Evolutionary conservation across 2,888 invertebrate species (phyloP), one percentile per base, ranked within the genome.

Genomic region (Eumacrocentrus americanus): DNA sequence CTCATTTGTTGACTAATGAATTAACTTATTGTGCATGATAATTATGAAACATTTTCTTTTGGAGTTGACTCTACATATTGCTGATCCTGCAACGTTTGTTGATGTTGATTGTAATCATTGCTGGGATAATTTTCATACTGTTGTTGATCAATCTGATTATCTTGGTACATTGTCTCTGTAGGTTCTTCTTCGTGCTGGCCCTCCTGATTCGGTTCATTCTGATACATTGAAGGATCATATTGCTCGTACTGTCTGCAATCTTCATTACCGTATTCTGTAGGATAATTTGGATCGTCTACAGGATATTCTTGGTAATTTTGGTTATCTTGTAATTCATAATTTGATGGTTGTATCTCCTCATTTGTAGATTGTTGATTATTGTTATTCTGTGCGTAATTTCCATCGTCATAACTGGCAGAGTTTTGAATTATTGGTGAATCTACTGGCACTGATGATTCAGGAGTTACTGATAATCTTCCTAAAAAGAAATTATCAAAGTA

Each of bases 181-280:
- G 52, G 35, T 7, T 50, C 46, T 16, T 44, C 29, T 34, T 57
- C 61, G 2, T 18, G 47, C 1, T 51, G 48, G 25, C 14, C 50
- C 35, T 54, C 58, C n/a, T 47, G 60, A 48, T 18, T 60, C n/a
- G 57, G 35, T 57, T 66, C 62, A 54, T 70, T 61, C 40, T 66
- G 65, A 57, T 75, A 73, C 50, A 73, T 62, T 1, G 66, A 63
- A n/a, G 70, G 64, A 64, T 74, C 71, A 51, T 72, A 76, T 25
- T 74, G 70, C 2, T 69, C 68, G 59, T 75, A 76, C 23, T 72
- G 72, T 38, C 67, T 65, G 54, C 72, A 72, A 6, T 69, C 65
- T 20, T 75, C 67, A 47, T 70, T 70, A 9, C 63, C 18, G 59
- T 68, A 67, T 11, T 73, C 69, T 9, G 63, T 20, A 4, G 66